phyloP scores from a whole-genome alignment of 2,113 vertebrate genomes.

The Rhinogobius similis region DNA sequence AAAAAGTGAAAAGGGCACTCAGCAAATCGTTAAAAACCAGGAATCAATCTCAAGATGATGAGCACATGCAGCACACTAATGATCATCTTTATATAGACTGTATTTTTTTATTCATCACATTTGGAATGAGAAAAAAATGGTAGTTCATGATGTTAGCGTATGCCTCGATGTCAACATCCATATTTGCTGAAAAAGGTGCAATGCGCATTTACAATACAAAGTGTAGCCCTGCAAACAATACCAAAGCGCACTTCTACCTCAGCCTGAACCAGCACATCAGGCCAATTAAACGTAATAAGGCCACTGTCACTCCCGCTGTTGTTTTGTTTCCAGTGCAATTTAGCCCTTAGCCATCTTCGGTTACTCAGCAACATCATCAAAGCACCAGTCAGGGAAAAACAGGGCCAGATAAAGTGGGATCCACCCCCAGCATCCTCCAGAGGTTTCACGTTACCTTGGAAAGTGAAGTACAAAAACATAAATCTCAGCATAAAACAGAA shows the following conservation, averaged over 20 bases:
- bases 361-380: constrained; percentile 39
- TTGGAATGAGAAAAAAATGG: no score
- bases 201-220: neutral
- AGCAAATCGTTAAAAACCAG: no score
- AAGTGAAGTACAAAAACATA: constrained; percentile 8
- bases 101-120: no score
- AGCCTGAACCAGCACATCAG: neutral
- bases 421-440: neutral
- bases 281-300: neutral
- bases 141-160: no score
- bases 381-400: constrained; percentile 20
- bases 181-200: neutral
- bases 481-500: neutral
- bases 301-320: neutral
- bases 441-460: constrained; percentile 13
- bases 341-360: constrained; percentile 14
- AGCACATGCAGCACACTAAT: no score
- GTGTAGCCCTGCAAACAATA: neutral
- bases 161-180: neutral
- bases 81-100: no score
- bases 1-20: no score
- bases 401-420: neutral
- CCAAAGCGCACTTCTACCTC: neutral
- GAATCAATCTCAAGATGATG: no score
- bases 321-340: constrained; percentile 4